Conservation (phyloP, 53 echinoderm and acorn worm genomes). For the Mesocentrotus franciscanus region DNA sequence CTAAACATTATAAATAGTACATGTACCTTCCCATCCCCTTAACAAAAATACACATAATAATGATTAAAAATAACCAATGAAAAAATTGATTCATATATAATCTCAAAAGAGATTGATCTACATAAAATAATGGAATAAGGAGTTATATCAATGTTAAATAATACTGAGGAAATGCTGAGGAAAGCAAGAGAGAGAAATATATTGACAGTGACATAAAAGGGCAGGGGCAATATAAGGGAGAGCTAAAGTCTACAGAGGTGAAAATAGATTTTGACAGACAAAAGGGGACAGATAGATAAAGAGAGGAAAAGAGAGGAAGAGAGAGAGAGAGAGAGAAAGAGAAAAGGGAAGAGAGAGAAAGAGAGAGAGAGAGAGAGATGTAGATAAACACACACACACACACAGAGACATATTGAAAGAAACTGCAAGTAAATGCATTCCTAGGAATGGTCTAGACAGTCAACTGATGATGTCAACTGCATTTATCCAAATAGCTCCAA, state of each 20-base stretch:
- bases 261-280: neutral
- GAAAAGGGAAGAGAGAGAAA: neutral
- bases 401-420: neutral
- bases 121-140: too few relatives aligned
- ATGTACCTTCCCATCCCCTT: too few relatives aligned
- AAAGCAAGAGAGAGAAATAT: neutral
- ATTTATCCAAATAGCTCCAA: neutral
- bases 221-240: neutral
- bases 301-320: neutral
- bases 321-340: neutral
- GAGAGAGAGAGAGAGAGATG: neutral
- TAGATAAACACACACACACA: neutral
- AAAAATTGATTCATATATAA: neutral
- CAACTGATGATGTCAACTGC: neutral
- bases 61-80: too few relatives aligned
- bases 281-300: neutral
- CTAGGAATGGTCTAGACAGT: neutral
- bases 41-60: too few relatives aligned
- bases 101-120: too few relatives aligned
- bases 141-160: neutral
- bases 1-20: too few relatives aligned
- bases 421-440: constrained; percentile 1
- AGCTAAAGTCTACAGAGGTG: neutral
- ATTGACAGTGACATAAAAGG: neutral
- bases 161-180: too few relatives aligned